These are phyloP conservation scores for Heterodera filipjevi DNA, from an alignment of 2,888 invertebrate genomes.

Conservation along the genomic window DNA sequence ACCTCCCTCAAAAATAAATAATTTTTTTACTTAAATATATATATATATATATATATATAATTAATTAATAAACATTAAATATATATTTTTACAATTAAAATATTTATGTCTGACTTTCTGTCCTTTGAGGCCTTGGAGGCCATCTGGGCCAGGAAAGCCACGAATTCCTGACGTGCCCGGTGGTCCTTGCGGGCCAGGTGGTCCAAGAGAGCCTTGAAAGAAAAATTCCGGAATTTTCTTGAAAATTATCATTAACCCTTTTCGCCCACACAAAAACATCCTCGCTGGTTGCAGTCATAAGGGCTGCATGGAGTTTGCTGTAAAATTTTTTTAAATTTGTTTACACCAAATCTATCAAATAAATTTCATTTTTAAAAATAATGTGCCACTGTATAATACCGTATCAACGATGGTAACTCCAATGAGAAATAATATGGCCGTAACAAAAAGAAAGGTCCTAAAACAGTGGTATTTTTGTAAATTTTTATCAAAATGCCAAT, in stretches of 20 bases:
- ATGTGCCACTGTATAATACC: slow-evolving; percentile 5
- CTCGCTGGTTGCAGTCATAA: slow-evolving; percentile 61
- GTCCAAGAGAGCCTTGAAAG: slow-evolving; percentile 66
- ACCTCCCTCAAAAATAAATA: slow-evolving; percentile 72
- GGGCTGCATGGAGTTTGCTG: slow-evolving; percentile 61
- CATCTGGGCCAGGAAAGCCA: slow-evolving; percentile 83
- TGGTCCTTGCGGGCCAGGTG: slow-evolving; percentile 75
- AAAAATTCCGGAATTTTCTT: background rate
- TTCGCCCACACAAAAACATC: slow-evolving; percentile 66
- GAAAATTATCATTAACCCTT: slow-evolving; percentile 39
- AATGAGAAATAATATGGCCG: slow-evolving; percentile 20
- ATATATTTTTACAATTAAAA: too few relatives aligned
- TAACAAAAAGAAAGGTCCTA: slow-evolving; percentile 4
- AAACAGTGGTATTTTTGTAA: background rate
- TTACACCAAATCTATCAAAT: slow-evolving; percentile 43
- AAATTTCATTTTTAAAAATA: background rate
- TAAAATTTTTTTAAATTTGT: slow-evolving; percentile 43
- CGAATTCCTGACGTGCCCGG: slow-evolving; percentile 70
- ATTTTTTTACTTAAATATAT: background rate
- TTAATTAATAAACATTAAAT: too few relatives aligned
- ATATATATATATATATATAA: too few relatives aligned
- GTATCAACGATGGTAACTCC: slow-evolving; percentile 22
- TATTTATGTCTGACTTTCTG: slow-evolving; percentile 70
- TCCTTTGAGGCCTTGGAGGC: slow-evolving; percentile 75
- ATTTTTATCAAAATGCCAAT: too few relatives aligned